Evolutionary conservation across 1,140 invertebrate species (phyloP), one percentile per base, ranked within the genome.

Genomic region (Rhagoletis pomonella): DNA sequence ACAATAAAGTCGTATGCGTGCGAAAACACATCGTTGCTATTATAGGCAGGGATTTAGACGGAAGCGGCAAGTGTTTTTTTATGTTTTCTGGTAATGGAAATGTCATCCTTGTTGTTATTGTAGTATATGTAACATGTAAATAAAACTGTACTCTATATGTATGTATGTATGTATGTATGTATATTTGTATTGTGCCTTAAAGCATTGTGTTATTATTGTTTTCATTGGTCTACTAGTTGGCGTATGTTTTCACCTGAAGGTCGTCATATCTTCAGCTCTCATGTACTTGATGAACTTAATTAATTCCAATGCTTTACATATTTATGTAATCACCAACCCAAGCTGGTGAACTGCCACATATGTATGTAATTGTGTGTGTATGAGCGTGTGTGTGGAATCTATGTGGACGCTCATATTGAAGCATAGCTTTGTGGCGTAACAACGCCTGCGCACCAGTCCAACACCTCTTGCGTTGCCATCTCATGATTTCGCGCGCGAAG

Each of bases 41-140:
- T 81, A 1, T 81, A 81, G 73, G 50, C 73, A 55, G 73, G 73
- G 50, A 47, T 55, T 81, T 19, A 81, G 73, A 81, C 73, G 73
- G 47, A 81, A 81, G 47, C 59, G 39, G 39, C 29, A 47, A 42
- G 55, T 50, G 29, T 65, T 14, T 64, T 65, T 14, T 64, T 85
- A 1, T 59, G 73, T 86, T 42, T 86, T 47, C 55, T 19, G 58
- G 62, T 77, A 44, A 6, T 47, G n/a, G 47, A 55, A 9, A 10
- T 47, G 55, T 50, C 60, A 55, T 55, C 50, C 5, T 55, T 55
- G 50, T 55, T 55, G 50, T 55, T 10, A 7, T 55, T 10, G 5
- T 55, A 55, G 10, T 55, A 10, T 55, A 55, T 9, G 9, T 55
- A 29, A 29, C 29, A 55, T 55, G 50, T 55, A 55, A 55, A 55